phyloP scores from a whole-genome alignment of 2,888 invertebrate genomes.

The Alloplasta piceator region DNA sequence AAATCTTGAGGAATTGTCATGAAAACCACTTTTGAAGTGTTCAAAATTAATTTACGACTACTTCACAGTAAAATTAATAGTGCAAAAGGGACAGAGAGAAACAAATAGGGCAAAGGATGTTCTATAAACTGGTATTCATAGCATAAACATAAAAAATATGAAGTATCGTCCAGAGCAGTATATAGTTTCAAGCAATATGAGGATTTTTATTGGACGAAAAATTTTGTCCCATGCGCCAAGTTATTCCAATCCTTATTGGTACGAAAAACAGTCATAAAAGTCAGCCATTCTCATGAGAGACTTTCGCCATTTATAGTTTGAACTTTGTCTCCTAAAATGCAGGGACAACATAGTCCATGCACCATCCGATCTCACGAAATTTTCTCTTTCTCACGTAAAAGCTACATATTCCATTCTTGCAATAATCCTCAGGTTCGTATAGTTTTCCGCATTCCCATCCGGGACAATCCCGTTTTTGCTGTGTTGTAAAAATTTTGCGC shows the following conservation, averaged over 20 bases:
- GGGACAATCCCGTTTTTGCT: constrained; percentile 15
- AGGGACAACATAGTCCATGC: constrained; percentile 18
- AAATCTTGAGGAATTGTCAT: too few relatives aligned
- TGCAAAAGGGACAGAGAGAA: not conserved
- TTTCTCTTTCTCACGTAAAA: constrained; percentile 9
- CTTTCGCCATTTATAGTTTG: constrained; percentile 46
- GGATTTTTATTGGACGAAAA: constrained; percentile 48
- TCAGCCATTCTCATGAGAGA: constrained; percentile 29
- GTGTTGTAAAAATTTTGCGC: constrained; percentile 8
- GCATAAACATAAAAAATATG: not conserved
- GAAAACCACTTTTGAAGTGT: too few relatives aligned
- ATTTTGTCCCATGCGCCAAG: constrained; percentile 31
- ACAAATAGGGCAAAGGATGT: not conserved
- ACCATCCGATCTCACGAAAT: constrained; percentile 1
- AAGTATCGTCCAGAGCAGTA: constrained; percentile 8
- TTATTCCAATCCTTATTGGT: constrained; percentile 23
- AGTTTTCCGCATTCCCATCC: constrained; percentile 18
- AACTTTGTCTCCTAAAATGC: constrained; percentile 59
- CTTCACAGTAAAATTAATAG: too few relatives aligned
- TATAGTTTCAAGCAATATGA: constrained; percentile 28
- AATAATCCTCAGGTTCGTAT: constrained; percentile 58
- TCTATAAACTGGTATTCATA: not conserved
- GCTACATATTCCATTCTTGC: constrained; percentile 21
- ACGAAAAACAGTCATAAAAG: constrained; percentile 38
- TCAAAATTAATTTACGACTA: too few relatives aligned